A percentile compares a stretch with the other conserved stretches of the same genome.
These are phyloP conservation scores for Aphrophora alni DNA, from an alignment of 2,888 invertebrate species.

Conservation along the genomic window DNA sequence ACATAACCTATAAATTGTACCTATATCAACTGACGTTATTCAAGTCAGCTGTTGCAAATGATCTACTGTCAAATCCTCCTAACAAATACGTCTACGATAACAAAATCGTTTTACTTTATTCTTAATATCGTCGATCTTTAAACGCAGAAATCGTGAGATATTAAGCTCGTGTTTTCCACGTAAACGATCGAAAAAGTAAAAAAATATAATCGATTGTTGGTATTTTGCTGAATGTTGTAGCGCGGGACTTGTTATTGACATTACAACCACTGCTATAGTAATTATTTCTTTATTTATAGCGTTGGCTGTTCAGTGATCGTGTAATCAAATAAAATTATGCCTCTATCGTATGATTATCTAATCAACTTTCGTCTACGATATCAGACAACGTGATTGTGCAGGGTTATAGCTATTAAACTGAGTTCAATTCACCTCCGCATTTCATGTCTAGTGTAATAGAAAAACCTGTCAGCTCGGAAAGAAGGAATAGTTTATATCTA, in stretches of 20 bases:
- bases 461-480: neutral
- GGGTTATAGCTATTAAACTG: neutral
- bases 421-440: no score
- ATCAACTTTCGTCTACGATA: neutral
- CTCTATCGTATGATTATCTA: neutral
- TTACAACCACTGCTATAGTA: neutral
- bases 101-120: no score
- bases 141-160: neutral
- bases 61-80: neutral
- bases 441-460: neutral
- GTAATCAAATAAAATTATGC: conserved; percentile 6
- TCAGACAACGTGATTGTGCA: neutral
- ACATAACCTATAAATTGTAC: neutral
- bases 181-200: neutral
- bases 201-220: neutral
- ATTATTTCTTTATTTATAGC: conserved; percentile 5
- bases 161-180: neutral
- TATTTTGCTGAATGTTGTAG: neutral
- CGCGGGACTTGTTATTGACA: neutral
- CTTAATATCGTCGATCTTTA: neutral
- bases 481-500: no score
- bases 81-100: neutral
- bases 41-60: neutral
- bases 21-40: neutral
- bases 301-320: neutral